phyloP scores from a whole-genome alignment of 2,113 vertebrate species.

The Thomomys bottae region DNA sequence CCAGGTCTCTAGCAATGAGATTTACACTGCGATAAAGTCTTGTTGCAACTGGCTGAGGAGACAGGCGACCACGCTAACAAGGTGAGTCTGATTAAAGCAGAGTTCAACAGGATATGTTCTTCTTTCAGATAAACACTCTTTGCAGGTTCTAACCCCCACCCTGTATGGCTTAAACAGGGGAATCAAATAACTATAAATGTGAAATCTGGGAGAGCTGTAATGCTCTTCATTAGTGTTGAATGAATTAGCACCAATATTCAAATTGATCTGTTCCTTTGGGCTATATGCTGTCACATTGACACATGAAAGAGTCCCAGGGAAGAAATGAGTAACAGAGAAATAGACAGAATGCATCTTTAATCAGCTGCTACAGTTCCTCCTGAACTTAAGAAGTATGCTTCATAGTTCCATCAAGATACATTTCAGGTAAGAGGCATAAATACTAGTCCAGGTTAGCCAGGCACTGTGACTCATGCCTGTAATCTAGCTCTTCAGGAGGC shows the following conservation, averaged over 20 bases:
- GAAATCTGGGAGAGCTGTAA: conserved; percentile 31
- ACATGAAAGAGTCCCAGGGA: conserved; percentile 21
- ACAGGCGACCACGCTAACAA: not conserved
- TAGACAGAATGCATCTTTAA: not conserved
- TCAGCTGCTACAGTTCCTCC: conserved; percentile 18
- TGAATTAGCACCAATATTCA: conserved; percentile 68
- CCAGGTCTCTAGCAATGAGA: not conserved
- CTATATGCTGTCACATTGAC: conserved; percentile 50
- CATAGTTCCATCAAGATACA: conserved; percentile 28
- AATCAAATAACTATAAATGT: conserved; percentile 15
- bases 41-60: not conserved
- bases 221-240: conserved; percentile 33
- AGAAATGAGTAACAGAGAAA: not conserved
- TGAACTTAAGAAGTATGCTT: conserved; percentile 31
- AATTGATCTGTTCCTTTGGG: conserved; percentile 46
- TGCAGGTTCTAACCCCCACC: not conserved
- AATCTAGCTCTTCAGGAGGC: too few relatives aligned
- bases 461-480: too few relatives aligned
- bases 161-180: conserved; percentile 17
- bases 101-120: conserved; percentile 41
- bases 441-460: not conserved
- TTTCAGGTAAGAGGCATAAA: conserved; percentile 23
- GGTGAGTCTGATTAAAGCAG: not conserved
- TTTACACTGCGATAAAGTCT: conserved; percentile 26
- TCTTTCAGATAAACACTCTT: conserved; percentile 22